phyloP scores from a whole-genome alignment of 2,113 vertebrate species.

The Notechis scutatus region DNA sequence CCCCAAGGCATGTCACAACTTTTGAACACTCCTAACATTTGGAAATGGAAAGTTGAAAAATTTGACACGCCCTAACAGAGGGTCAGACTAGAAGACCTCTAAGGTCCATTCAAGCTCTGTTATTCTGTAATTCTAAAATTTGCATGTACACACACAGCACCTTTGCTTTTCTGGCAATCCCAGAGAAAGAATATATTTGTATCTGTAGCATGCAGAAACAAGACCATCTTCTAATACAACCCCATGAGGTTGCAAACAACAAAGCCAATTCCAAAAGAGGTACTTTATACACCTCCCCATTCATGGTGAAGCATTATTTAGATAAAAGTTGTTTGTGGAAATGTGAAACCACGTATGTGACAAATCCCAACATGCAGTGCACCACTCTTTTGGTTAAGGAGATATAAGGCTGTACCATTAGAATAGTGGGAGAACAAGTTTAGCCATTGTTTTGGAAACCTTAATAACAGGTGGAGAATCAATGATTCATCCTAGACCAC shows the following conservation, averaged over 20 bases:
- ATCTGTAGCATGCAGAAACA: not conserved
- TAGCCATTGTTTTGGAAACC: not conserved
- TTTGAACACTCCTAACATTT: no score
- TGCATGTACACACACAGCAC: not conserved
- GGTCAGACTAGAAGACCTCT: not conserved
- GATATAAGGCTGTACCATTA: not conserved
- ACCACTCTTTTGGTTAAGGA: conserved; percentile 4
- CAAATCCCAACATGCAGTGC: conserved; percentile 2
- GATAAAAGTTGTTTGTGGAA: conserved; percentile 2
- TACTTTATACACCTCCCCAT: not conserved
- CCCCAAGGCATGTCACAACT: no score
- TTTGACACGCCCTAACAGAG: not conserved
- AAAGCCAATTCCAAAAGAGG: not conserved
- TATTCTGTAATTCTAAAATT: not conserved
- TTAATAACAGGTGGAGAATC: not conserved
- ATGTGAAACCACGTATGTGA: not conserved
- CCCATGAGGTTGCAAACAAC: not conserved
- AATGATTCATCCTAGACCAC: not conserved
- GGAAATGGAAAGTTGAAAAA: no score
- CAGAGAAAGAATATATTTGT: not conserved
- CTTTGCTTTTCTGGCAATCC: not conserved
- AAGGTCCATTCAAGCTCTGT: not conserved
- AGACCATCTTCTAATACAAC: not conserved
- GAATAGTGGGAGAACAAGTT: not conserved
- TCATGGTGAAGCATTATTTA: not conserved